Conservation (phyloP, 1,140 invertebrate species). For the Drosophila yakuba region DNA sequence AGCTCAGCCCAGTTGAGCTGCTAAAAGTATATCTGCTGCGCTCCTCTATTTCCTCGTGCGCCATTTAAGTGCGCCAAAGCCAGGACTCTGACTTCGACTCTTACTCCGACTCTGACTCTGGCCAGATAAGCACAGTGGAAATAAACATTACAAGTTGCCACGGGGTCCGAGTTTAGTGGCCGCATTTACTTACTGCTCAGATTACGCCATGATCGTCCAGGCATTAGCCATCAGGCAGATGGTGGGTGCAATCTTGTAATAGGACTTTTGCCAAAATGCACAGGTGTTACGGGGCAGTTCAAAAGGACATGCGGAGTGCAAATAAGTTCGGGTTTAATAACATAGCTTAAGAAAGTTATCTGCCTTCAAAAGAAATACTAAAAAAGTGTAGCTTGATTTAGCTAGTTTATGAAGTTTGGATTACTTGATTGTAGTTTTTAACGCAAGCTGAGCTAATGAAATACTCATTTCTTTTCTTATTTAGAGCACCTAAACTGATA, state of each 20-base stretch:
- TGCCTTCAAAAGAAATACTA: too few relatives aligned
- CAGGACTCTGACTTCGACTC: conserved; percentile 22
- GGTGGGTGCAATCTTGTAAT: not conserved
- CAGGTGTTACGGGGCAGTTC: not conserved
- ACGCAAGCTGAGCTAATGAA: conserved; percentile 3
- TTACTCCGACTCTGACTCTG: conserved; percentile 6
- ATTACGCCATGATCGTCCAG: conserved; percentile 56
- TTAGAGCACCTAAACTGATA: conserved; percentile 14
- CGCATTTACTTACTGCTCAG: conserved; percentile 1
- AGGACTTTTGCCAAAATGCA: too few relatives aligned
- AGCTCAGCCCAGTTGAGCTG: conserved; percentile 28
- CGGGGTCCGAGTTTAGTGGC: not conserved
- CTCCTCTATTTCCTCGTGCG: conserved; percentile 65
- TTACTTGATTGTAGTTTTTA: too few relatives aligned
- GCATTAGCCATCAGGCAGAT: conserved; percentile 34
- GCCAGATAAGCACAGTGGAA: conserved; percentile 80
- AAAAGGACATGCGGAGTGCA: too few relatives aligned
- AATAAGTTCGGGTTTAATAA: too few relatives aligned
- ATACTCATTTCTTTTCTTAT: conserved; percentile 4
- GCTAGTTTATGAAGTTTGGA: too few relatives aligned
- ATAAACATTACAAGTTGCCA: conserved; percentile 65
- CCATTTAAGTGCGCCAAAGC: conserved; percentile 59
- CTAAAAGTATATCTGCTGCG: conserved; percentile 69
- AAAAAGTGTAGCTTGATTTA: too few relatives aligned
- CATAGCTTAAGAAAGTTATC: too few relatives aligned